phyloP scores from a whole-genome alignment of 2,888 invertebrate species.

The Xestobium rufovillosum region DNA sequence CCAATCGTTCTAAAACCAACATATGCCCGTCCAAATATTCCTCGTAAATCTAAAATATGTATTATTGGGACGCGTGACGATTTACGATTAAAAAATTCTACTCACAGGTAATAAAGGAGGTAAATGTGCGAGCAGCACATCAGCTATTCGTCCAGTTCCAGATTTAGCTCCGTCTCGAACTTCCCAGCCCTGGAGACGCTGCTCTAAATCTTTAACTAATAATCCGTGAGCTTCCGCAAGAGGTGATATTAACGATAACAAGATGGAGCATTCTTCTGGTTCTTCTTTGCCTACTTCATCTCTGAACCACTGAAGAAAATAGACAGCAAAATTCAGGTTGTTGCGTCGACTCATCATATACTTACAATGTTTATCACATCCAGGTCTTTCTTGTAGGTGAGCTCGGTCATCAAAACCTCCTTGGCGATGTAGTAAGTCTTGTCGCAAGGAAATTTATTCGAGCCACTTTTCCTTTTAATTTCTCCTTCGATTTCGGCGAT shows the following conservation, averaged over 20 bases:
- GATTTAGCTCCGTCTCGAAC: constrained; percentile 47
- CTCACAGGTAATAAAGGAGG: constrained; percentile 53
- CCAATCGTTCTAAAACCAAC: constrained; percentile 70
- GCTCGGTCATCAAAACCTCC: constrained; percentile 91
- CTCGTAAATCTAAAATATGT: constrained; percentile 59
- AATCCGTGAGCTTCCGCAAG: constrained; percentile 76
- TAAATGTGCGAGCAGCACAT: constrained; percentile 64
- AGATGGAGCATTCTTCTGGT: constrained; percentile 53
- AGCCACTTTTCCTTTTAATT: constrained; percentile 37
- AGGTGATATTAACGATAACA: constrained; percentile 58
- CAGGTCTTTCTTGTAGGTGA: constrained; percentile 90
- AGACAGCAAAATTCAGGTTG: constrained; percentile 9
- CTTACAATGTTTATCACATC: constrained; percentile 84
- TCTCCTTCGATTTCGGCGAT: constrained; percentile 42
- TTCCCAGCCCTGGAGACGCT: constrained; percentile 67
- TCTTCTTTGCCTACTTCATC: constrained; percentile 53
- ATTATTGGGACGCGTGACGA: too few relatives aligned
- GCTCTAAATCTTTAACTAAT: constrained; percentile 71
- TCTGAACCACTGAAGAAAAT: constrained; percentile 58
- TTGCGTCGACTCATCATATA: constrained; percentile 26
- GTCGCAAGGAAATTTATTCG: constrained; percentile 42
- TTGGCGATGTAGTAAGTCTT: constrained; percentile 80
- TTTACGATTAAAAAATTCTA: constrained; percentile 15
- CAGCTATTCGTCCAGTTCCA: constrained; percentile 59
- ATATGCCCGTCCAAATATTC: constrained; percentile 67